Percentiles rank a stretch among this genome's conserved stretches.
Conservation (phyloP, 2,113 vertebrate species). For the Sinocyclocheilus anophthalmus region DNA sequence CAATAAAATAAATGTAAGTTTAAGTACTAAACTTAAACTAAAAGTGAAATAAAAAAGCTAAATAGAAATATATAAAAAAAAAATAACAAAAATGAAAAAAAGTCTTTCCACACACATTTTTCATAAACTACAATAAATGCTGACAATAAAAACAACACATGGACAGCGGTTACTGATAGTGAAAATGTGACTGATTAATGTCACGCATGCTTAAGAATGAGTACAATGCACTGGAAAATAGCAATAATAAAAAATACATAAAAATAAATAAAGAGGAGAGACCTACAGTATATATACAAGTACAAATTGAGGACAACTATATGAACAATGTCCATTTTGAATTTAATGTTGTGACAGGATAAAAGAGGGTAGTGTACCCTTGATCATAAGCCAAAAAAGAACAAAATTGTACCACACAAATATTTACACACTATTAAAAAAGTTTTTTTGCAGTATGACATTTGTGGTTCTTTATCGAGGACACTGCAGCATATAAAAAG, state of each 20-base stretch:
- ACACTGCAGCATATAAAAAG: background rate
- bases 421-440: background rate
- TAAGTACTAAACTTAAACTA: too few relatives aligned
- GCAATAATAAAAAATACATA: background rate
- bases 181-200: too few relatives aligned
- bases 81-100: too few relatives aligned
- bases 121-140: background rate
- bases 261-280: too few relatives aligned
- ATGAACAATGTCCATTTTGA: background rate
- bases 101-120: too few relatives aligned
- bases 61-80: too few relatives aligned
- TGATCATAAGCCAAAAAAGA: background rate
- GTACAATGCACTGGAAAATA: too few relatives aligned
- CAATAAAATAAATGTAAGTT: too few relatives aligned
- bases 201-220: too few relatives aligned
- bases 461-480: constrained; percentile 9
- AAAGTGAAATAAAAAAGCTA: too few relatives aligned
- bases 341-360: background rate
- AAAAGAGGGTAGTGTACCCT: background rate
- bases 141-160: too few relatives aligned
- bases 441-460: background rate
- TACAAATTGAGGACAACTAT: background rate
- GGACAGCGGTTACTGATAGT: too few relatives aligned
- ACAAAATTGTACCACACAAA: background rate
- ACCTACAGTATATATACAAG: background rate